Percentiles rank a stretch among this genome's conserved stretches.
These are phyloP conservation scores for Rhagium mordax DNA, from an alignment of 2,888 invertebrate genomes.

Conservation along the genomic window DNA sequence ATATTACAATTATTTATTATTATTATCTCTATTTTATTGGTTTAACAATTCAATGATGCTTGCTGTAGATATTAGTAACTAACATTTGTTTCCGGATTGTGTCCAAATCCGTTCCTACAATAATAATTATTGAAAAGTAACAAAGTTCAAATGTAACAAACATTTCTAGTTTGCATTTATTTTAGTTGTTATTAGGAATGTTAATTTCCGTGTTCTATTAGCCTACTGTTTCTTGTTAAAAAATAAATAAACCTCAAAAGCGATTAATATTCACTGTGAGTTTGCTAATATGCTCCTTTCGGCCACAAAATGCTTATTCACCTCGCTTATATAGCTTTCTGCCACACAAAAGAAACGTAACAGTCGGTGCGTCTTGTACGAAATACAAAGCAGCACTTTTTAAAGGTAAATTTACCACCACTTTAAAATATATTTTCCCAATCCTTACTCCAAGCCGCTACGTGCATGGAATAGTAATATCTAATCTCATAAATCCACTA, in stretches of 20 bases:
- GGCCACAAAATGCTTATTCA: conserved; percentile 45
- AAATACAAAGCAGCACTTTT: conserved; percentile 61
- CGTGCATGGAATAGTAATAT: conserved; percentile 54
- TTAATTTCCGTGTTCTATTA: background rate
- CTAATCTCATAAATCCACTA: conserved; percentile 40
- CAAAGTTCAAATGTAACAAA: too few relatives aligned
- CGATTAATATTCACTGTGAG: conserved; percentile 39
- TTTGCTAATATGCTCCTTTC: conserved; percentile 45
- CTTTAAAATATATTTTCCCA: conserved; percentile 62
- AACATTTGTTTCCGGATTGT: too few relatives aligned
- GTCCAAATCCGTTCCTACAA: too few relatives aligned
- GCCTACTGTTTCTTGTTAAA: background rate
- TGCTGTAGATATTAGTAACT: too few relatives aligned
- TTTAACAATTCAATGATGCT: too few relatives aligned
- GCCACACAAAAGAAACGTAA: conserved; percentile 51
- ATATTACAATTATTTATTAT: too few relatives aligned
- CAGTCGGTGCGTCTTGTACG: conserved; percentile 45
- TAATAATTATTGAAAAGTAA: too few relatives aligned
- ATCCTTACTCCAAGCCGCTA: conserved; percentile 55
- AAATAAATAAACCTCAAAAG: conserved; percentile 14
- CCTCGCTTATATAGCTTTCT: conserved; percentile 42
- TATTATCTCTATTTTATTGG: too few relatives aligned
- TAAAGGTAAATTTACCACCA: conserved; percentile 62
- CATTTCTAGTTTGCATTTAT: too few relatives aligned
- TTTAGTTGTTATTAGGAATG: too few relatives aligned